phyloP scores from a whole-genome alignment of 2,888 invertebrate genomes.

The Sarcophaga carnaria region DNA sequence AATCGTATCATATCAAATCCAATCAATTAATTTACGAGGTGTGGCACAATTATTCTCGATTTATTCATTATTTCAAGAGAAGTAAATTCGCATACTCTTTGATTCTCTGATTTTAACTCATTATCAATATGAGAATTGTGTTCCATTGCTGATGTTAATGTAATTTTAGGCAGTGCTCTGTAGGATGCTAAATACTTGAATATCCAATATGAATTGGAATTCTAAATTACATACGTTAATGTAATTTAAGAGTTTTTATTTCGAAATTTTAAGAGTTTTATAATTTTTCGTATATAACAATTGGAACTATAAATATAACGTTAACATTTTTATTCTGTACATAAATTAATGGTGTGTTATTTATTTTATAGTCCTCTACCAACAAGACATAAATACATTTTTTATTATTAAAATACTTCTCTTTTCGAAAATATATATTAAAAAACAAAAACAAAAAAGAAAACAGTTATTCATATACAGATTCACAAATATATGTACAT shows the following conservation, averaged over 20 bases:
- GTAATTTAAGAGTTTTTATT: too few species aligned
- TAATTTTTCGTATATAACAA: too few species aligned
- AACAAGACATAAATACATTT: neutral
- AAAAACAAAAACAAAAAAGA: too few species aligned
- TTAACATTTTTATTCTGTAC: neutral
- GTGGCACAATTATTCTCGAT: conserved; percentile 15
- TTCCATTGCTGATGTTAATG: neutral
- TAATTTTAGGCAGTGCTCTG: too few species aligned
- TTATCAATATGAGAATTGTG: neutral
- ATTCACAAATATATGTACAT: neutral
- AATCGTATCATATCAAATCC: conserved; percentile 13
- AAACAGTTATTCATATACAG: neutral
- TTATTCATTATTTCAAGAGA: conserved; percentile 1
- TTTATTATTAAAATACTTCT: neutral
- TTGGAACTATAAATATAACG: neutral
- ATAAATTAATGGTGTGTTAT: conserved; percentile 10
- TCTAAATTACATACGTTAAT: too few species aligned
- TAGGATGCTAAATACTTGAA: too few species aligned
- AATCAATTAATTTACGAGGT: conserved; percentile 23
- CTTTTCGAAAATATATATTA: neutral
- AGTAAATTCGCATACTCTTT: neutral
- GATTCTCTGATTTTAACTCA: neutral
- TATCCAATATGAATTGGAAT: too few species aligned
- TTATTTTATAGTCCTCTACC: neutral
- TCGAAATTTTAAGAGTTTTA: too few species aligned